phyloP scores from a whole-genome alignment of 1,140 invertebrate genomes.

The Plectus sambesii region DNA sequence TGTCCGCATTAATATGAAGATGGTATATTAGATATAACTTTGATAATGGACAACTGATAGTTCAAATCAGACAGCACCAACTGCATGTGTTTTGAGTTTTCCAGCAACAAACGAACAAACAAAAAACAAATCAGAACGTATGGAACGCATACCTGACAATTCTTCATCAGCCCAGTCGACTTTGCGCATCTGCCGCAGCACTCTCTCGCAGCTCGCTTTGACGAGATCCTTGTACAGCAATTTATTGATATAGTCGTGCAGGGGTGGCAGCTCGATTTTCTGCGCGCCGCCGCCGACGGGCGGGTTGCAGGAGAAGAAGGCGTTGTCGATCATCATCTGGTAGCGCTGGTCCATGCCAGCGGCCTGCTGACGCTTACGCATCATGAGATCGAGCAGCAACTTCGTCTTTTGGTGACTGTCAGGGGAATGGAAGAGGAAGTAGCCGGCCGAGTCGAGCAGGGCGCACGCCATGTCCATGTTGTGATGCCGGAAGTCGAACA shows the following conservation, averaged over 20 bases:
- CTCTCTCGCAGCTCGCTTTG: conserved; percentile 54
- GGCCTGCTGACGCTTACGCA: conserved; percentile 12
- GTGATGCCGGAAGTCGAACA: conserved; percentile 91
- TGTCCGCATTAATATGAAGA: too few species aligned
- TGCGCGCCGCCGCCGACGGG: not conserved
- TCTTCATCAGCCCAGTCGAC: too few species aligned
- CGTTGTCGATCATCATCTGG: conserved; percentile 77
- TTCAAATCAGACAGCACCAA: too few species aligned
- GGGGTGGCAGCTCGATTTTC: conserved; percentile 26
- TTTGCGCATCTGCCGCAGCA: not conserved
- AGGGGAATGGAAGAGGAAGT: conserved; percentile 75
- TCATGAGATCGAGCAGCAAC: conserved; percentile 49
- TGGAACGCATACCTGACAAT: too few species aligned
- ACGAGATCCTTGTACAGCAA: conserved; percentile 78
- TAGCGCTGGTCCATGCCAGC: conserved; percentile 54
- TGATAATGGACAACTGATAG: too few species aligned
- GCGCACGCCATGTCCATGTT: conserved; percentile 98
- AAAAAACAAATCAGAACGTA: too few species aligned
- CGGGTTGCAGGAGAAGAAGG: conserved; percentile 45
- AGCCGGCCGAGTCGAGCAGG: conserved; percentile 82
- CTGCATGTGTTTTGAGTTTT: too few species aligned
- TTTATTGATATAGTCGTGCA: conserved; percentile 79
- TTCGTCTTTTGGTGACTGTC: conserved; percentile 86
- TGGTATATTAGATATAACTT: too few species aligned
- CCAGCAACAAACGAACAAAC: too few species aligned